These are phyloP conservation scores for Cyrtodaria siliqua DNA, from an alignment of 2,888 invertebrate species.

Conservation along the genomic window DNA sequence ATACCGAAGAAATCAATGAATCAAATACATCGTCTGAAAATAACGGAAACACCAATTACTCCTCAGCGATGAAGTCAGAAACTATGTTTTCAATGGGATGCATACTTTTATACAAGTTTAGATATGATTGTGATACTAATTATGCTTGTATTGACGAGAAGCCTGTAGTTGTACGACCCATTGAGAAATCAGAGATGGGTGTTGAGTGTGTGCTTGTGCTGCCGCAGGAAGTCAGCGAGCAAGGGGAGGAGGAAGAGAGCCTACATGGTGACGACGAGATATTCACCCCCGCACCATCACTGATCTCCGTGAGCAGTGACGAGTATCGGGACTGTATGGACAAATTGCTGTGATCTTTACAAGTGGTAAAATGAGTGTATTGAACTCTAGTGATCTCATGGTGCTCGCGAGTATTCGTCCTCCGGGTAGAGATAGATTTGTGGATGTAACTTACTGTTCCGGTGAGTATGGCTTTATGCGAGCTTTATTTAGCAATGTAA, in stretches of 20 bases:
- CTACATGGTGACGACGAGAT: slow-evolving; percentile 47
- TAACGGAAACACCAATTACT: slow-evolving; percentile 34
- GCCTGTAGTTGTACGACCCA: slow-evolving; percentile 87
- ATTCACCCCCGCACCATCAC: slow-evolving; percentile 41
- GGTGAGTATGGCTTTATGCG: slow-evolving; percentile 88
- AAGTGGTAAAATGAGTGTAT: slow-evolving; percentile 91
- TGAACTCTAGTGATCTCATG: slow-evolving; percentile 91
- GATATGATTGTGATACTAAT: slow-evolving; percentile 87
- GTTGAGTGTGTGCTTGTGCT: slow-evolving; percentile 76
- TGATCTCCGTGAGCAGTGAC: slow-evolving; percentile 12
- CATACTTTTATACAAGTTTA: slow-evolving; percentile 88
- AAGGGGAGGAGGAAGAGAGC: slow-evolving; percentile 76
- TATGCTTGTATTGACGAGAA: slow-evolving; percentile 87
- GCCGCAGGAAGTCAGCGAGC: slow-evolving; percentile 77
- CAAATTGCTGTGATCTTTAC: slow-evolving; percentile 91
- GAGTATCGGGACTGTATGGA: slow-evolving; percentile 54
- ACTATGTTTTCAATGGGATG: slow-evolving; percentile 81
- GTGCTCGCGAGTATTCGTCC: slow-evolving; percentile 89
- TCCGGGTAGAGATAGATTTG: slow-evolving; percentile 87
- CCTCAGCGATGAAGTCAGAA: slow-evolving; percentile 6
- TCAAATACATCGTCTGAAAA: slow-evolving; percentile 35
- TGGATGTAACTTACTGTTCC: slow-evolving; percentile 94
- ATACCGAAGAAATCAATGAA: no score
- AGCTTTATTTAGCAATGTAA: no score
- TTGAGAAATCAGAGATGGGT: slow-evolving; percentile 67